Evolutionary conservation across 2,888 invertebrate genomes (phyloP).

Genomic region (Sisyra nigra): DNA sequence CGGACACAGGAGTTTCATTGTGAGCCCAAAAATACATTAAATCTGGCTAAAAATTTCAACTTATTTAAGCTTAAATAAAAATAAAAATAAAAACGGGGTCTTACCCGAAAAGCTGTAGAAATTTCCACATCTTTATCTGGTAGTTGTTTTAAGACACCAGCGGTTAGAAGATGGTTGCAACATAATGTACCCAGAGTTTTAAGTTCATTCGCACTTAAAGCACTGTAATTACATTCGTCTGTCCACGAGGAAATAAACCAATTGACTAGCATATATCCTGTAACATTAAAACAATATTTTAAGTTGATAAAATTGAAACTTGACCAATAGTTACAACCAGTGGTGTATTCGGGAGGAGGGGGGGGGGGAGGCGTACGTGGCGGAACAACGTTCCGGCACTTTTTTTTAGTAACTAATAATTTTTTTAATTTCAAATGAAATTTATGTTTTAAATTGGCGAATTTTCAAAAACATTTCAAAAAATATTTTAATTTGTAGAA

Average conservation of each 20-base stretch:
- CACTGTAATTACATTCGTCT: conserved; percentile 46
- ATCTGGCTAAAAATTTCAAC: conserved; percentile 51
- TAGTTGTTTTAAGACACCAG: conserved; percentile 70
- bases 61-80: too few relatives aligned
- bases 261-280: conserved; percentile 85
- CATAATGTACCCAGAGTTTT: conserved; percentile 65
- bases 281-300: conserved; percentile 18
- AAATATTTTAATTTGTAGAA: too few relatives aligned
- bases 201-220: conserved; percentile 53
- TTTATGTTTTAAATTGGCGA: too few relatives aligned
- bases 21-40: conserved; percentile 87
- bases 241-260: conserved; percentile 71
- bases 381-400: too few relatives aligned
- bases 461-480: too few relatives aligned
- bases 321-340: too few relatives aligned
- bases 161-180: conserved; percentile 73
- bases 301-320: too few relatives aligned
- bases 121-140: conserved; percentile 54
- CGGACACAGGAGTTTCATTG: conserved; percentile 49
- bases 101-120: conserved; percentile 55
- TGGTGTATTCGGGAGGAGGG: too few relatives aligned
- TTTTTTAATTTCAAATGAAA: too few relatives aligned
- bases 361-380: too few relatives aligned
- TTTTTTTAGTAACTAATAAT: too few relatives aligned
- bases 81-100: too few relatives aligned